Base-by-base conservation (phyloP, 2,797 vertebrate genomes). In the Coccyzus lansbergi region DNA sequence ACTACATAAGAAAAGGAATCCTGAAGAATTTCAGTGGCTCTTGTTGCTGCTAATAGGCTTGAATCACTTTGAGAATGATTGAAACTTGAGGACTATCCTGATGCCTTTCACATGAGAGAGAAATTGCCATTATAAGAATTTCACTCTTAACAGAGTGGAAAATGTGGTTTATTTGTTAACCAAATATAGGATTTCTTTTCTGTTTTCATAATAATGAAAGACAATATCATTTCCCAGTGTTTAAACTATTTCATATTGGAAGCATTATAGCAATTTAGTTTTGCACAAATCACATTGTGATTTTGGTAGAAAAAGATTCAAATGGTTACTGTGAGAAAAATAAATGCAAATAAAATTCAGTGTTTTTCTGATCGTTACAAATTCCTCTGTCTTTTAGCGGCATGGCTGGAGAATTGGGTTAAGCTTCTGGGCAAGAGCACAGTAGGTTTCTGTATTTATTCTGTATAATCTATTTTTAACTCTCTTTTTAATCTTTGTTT, bases 401-500 rank as follows among this genome's bases (percentile, higher is more conserved):
- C 46, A 75, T 55, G 78, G 71, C 63, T 85, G 59, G 52, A 96
- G 90, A 92, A 94, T 79, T 70, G 64, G 83, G 55, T 90, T 96
- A 95, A 90, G 83, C 90, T 92, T 83, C 74, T 83, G 83, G 91
- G 63, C 86, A 89, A 36, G 74, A 91, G 63, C 87, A 52, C 85
- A 91, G 76, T 60, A 84, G 60, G 58, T 48, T 95, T 94, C 83
- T 87, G 78, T 86, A 83, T 77, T 94, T 90, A 87, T 94, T 91
- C 49, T 82, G 17, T 75, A 48, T 76, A 83, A 92, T 90, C 69
- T 91, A 13, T 67, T 81, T 92, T 93, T 87, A 7, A 19, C 11
- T 92, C 51, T 87, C 51, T 83, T 95, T 95, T 86, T 69, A 91
- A 80, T 75, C 90, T 87, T 92, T 96, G 84, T 95, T 95, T 96